Base-by-base conservation (phyloP, 1,140 invertebrate genomes). In the Linepithema humile region DNA sequence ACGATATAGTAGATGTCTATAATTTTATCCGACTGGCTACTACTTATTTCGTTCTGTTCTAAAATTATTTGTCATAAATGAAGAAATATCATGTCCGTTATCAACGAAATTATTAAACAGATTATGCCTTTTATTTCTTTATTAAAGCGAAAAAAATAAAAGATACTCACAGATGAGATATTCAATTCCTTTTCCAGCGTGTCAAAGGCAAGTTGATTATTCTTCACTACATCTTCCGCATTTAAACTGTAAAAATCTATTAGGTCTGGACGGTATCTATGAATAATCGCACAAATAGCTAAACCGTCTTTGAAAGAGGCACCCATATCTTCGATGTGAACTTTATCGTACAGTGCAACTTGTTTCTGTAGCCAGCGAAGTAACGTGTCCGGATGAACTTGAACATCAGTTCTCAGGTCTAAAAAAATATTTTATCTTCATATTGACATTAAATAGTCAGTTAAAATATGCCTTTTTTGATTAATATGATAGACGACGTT, bases 251-350 rank as follows among this genome's bases (percentile, higher is more conserved):
- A 93, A 89, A 96, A 97, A 90, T 98, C 97, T 67, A 99, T 95
- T 23, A 99, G 94, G 95, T 98, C 97, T n/a, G 98, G 98, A 85
- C 98, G 95, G 94, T 98, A 98, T 88, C 97, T 96, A 92, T 97
- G 96, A 85, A 98, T 96, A 45, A 98, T 96, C n/a, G 97, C 97
- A 95, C 97, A 98, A 70, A 98, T 94, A 5, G 97, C 97, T 69
- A 97, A 92, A 10, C 98, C 98, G 93, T 96, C 96, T 92, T 96
- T 96, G 94, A 98, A 98, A 0, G 96, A 97, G 38, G 94, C 95
- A 4, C 95, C 96, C 88, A 98, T 95, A 92, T 98, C 96, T 38
- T 95, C 95, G 29, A 98, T 95, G 43, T 95, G 93, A n/a, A 97
- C 95, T 55, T 95, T 94, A 77, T 96, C 95, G 91, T 96, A 96